phyloP scores from a whole-genome alignment of 2,113 vertebrate species.

The Phoenicopterus ruber region DNA sequence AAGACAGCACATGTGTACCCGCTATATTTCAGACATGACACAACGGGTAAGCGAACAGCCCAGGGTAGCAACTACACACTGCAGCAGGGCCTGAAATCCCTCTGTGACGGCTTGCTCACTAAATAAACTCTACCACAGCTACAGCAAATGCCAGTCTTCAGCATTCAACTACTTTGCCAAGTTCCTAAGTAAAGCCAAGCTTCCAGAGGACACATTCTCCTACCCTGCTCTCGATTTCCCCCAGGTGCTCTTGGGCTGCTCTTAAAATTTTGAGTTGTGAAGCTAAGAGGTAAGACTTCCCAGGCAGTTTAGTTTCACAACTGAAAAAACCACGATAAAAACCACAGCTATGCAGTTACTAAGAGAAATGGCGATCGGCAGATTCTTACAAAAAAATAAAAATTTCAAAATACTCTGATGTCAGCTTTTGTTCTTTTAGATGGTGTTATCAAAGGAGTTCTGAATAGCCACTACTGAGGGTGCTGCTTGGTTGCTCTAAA shows the following conservation, averaged over 20 bases:
- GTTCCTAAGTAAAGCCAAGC: background rate
- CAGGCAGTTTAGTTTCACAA: background rate
- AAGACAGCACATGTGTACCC: background rate
- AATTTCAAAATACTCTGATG: background rate
- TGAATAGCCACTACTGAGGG: background rate
- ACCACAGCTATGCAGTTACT: background rate
- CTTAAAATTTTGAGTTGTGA: background rate
- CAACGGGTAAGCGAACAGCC: accelerated
- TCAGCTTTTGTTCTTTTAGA: background rate
- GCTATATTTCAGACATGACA: background rate
- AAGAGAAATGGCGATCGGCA: background rate
- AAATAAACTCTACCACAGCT: background rate
- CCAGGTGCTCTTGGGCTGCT: background rate
- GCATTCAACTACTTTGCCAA: background rate
- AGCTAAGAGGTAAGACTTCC: background rate
- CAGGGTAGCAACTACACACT: background rate
- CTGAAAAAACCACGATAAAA: background rate
- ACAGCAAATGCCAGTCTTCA: background rate
- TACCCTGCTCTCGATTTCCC: background rate
- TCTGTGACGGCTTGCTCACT: background rate
- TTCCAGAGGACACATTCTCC: background rate
- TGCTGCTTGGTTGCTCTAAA: background rate
- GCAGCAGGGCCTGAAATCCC: background rate
- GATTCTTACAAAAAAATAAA: background rate
- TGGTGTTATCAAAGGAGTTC: background rate